A percentile compares a stretch with the other conserved stretches of the same genome.
phyloP scores from a whole-genome alignment of 1,140 invertebrate genomes.

The Bombus waltoni region DNA sequence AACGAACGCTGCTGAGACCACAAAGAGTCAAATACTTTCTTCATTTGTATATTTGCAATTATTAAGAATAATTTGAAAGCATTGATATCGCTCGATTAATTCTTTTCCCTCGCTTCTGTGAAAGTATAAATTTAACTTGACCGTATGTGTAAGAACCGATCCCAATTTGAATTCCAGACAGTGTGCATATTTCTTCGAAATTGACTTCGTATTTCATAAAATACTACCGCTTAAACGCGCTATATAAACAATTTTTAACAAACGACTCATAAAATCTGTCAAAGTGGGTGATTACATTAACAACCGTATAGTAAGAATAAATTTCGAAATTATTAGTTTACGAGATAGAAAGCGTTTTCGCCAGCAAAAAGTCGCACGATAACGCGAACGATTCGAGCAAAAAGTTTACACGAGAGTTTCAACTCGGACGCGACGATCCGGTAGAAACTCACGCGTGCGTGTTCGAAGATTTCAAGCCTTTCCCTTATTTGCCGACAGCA shows the following conservation, averaged over 20 bases:
- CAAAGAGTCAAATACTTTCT: too few species aligned
- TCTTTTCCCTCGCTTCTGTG: neutral
- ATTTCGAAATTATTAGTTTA: neutral
- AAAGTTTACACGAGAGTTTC: neutral
- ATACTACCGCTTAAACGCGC: neutral
- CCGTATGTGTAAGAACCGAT: too few species aligned
- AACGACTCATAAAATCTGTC: neutral
- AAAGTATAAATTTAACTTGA: neutral
- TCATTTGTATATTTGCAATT: neutral
- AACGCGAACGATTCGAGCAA: neutral
- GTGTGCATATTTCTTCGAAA: neutral
- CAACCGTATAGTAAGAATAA: neutral
- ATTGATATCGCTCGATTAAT: neutral
- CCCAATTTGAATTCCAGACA: too few species aligned
- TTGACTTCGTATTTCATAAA: neutral
- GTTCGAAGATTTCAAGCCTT: constrained; percentile 31
- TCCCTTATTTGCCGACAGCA: constrained; percentile 40
- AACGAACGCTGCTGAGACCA: too few species aligned
- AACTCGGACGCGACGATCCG: too few species aligned
- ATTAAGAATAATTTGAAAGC: neutral
- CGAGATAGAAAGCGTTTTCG: neutral
- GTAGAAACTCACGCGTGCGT: neutral
- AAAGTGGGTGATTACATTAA: neutral
- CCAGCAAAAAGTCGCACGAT: neutral
- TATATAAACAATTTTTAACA: too few species aligned